Base-by-base conservation (phyloP, 2,113 vertebrate genomes). In the Cyanistes caeruleus region DNA sequence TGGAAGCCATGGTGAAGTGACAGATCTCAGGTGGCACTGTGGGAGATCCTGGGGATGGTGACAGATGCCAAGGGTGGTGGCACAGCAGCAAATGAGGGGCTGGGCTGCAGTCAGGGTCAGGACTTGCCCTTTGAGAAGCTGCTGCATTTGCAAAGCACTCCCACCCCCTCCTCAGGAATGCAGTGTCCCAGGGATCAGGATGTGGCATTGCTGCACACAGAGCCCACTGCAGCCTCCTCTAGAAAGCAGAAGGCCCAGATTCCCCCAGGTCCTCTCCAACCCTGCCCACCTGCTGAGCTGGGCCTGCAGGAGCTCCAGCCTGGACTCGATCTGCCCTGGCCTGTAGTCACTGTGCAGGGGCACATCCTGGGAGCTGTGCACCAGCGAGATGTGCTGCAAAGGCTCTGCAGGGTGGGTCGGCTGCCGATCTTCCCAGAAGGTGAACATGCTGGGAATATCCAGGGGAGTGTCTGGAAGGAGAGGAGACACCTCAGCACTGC, bases 291-390 rank as follows among this genome's bases (percentile, higher is more conserved):
- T 98, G 97, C 98, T 99, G 76, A 99, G 97, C 95, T 99, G 99
- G 11, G 98, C 98, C 97, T 99, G 99, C 84, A 99, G 98, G 62
- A 99, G 97, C 92, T 99, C 99, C 78, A 99, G 97, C 69, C 99
- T 98, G 84, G 98, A 98, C 89, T 99, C 98, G 4, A 99, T 98
- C 72, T 99, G 98, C 24, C 87, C 97, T 1, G 98, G 97, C 79
- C 98, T 97, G 65, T 93, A 93, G 86, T 98, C 98, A 1, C 95
- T 92, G 52, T 96, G 95, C 69, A 82, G 93, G 23, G 97, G 77
- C 27, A 72, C 49, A 24, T 93, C 92, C 87, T 43, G 82, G 0
- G 95, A 94, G 84, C 80, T 93, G 59, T 98, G 98, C n/a, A 97
- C 97, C 22, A 98, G 92, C 5, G 98, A 98, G 24, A 97, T 91